A percentile compares a stretch with the other conserved stretches of the same genome.
Conservation (phyloP, 2,113 vertebrate species). For the Xenopus borealis region DNA sequence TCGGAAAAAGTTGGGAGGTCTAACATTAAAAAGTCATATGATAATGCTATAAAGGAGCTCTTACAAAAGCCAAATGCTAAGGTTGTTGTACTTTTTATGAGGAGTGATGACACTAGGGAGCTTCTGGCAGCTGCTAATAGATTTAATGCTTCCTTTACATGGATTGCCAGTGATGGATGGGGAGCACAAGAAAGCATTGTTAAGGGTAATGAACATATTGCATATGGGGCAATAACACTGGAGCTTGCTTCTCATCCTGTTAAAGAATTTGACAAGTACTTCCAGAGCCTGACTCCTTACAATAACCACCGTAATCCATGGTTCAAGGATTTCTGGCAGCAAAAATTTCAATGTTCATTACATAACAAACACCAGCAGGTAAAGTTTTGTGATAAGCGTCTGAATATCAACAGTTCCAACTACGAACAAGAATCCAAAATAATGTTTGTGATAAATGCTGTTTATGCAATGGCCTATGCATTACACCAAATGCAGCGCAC, state of each 20-base stretch:
- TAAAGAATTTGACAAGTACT: constrained; percentile 88
- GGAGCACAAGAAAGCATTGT: constrained; percentile 94
- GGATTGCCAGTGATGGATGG: constrained; percentile 98
- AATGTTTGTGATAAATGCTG: constrained; percentile 97
- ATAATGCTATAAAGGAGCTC: constrained; percentile 88
- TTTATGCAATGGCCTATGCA: constrained; percentile 91
- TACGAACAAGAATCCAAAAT: constrained; percentile 98
- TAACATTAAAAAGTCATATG: constrained; percentile 92
- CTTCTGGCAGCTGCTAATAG: constrained; percentile 87
- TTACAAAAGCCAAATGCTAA: constrained; percentile 91
- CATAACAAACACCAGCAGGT: constrained; percentile 59
- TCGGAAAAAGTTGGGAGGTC: constrained; percentile 94
- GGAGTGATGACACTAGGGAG: constrained; percentile 89
- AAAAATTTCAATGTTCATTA: constrained; percentile 92
- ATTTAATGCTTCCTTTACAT: constrained; percentile 91
- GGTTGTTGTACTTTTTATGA: constrained; percentile 92
- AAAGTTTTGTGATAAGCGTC: constrained; percentile 75
- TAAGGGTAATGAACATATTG: constrained; percentile 89
- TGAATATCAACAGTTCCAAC: constrained; percentile 80
- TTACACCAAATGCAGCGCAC: constrained; percentile 91
- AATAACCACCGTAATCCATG: constrained; percentile 91
- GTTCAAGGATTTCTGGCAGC: constrained; percentile 98
- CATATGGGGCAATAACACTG: constrained; percentile 89
- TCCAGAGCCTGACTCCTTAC: constrained; percentile 81
- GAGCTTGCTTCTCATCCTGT: constrained; percentile 89